phyloP scores from a whole-genome alignment of 2,888 invertebrate genomes.

The Drosophila anceps region DNA sequence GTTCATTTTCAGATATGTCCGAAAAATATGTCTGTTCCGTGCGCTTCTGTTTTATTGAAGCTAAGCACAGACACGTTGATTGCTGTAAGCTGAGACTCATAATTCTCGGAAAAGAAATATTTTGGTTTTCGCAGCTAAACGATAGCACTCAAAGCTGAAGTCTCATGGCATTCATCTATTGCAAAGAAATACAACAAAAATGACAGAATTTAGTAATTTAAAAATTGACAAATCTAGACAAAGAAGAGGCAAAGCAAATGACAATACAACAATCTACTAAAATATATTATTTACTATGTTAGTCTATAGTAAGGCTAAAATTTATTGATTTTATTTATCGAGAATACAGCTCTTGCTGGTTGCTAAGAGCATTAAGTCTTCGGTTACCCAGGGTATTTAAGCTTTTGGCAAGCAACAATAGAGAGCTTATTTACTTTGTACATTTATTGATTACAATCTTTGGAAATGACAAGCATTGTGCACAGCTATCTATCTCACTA shows the following conservation, averaged over 20 bases:
- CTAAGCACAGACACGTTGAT: background rate
- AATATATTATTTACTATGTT: background rate
- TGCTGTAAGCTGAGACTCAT: background rate
- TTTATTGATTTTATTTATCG: background rate
- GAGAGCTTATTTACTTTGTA: background rate
- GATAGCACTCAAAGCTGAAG: background rate
- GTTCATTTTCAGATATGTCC: background rate
- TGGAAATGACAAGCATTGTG: background rate
- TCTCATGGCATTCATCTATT: background rate
- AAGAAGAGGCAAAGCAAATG: background rate
- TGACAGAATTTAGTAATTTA: background rate
- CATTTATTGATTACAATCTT: background rate
- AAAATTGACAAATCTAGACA: background rate
- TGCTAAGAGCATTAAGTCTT: slow-evolving; percentile 1
- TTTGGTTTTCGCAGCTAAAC: background rate
- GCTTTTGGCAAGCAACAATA: background rate
- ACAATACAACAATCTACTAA: background rate
- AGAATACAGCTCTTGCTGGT: background rate
- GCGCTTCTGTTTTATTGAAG: background rate
- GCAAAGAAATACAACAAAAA: background rate
- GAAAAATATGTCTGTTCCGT: background rate
- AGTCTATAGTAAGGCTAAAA: background rate
- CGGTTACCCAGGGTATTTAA: background rate
- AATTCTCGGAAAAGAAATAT: background rate
- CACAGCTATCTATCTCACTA: background rate